phyloP scores from a whole-genome alignment of 1,140 invertebrate genomes.

The Achatina immaculata region DNA sequence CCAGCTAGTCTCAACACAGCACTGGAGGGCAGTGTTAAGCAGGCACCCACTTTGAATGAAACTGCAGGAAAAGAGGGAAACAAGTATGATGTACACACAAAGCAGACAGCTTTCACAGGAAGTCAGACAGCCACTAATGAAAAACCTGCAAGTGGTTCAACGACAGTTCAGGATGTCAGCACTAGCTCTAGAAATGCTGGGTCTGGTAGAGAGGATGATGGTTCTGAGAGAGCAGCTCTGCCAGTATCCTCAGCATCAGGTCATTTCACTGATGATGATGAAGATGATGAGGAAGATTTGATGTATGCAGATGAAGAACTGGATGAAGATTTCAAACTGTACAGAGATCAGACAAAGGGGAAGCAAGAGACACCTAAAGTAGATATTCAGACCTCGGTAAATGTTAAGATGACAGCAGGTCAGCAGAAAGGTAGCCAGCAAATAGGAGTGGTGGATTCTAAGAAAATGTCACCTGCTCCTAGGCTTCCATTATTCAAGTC shows the following conservation, averaged over 20 bases:
- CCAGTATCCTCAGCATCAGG: background rate
- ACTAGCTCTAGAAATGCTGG: background rate
- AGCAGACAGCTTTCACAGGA: background rate
- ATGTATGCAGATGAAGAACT: slow-evolving; percentile 13
- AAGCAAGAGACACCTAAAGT: background rate
- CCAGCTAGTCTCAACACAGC: background rate
- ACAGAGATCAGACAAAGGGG: background rate
- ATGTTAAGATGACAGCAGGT: background rate
- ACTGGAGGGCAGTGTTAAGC: background rate
- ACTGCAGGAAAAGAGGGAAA: background rate
- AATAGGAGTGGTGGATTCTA: background rate
- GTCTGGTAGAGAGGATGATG: background rate
- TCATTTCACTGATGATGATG: background rate
- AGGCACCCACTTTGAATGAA: background rate
- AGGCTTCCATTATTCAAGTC: background rate
- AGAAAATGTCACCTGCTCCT: background rate
- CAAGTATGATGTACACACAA: background rate
- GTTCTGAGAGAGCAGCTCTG: background rate
- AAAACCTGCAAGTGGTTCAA: background rate
- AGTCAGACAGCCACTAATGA: background rate
- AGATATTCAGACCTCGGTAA: background rate
- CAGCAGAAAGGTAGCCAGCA: background rate
- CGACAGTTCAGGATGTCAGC: background rate
- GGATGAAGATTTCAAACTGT: background rate
- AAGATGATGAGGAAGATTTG: background rate